These are phyloP conservation scores for Amyelois transitella DNA, from an alignment of 1,140 invertebrate species.

Conservation along the genomic window DNA sequence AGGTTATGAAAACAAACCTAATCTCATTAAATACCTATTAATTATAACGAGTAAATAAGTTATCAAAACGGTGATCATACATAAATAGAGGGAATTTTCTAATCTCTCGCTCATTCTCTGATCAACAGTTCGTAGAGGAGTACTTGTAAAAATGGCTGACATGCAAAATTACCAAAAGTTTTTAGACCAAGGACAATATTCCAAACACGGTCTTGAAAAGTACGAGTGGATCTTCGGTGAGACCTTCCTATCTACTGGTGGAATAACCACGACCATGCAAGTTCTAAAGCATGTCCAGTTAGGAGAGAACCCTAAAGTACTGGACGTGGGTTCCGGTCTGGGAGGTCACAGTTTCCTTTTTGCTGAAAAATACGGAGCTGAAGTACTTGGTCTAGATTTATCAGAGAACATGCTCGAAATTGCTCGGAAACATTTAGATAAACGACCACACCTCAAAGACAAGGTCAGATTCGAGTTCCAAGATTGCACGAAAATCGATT, in stretches of 20 bases:
- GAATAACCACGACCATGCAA: neutral
- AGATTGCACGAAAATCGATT: neutral
- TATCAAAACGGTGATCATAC: too few relatives aligned
- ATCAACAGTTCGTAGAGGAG: neutral
- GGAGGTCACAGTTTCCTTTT: neutral
- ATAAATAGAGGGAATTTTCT: too few relatives aligned
- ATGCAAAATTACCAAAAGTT: neutral
- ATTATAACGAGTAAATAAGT: neutral
- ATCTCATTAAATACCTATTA: too few relatives aligned
- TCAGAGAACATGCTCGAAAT: neutral
- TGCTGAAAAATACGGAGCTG: neutral
- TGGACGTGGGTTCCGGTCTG: neutral
- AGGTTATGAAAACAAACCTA: neutral
- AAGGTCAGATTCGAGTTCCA: neutral
- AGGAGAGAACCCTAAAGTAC: neutral
- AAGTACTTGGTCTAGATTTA: neutral
- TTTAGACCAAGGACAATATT: neutral
- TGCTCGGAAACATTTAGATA: neutral
- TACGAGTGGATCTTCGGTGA: neutral
- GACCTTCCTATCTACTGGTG: neutral
- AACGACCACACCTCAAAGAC: neutral
- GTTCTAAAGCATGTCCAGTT: neutral
- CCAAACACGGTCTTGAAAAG: neutral
- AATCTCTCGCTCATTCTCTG: too few relatives aligned
- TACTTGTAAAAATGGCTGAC: neutral